Evolutionary conservation across 2,113 vertebrate genomes (phyloP).

Genomic region (Campylorhamphus procurvoides): DNA sequence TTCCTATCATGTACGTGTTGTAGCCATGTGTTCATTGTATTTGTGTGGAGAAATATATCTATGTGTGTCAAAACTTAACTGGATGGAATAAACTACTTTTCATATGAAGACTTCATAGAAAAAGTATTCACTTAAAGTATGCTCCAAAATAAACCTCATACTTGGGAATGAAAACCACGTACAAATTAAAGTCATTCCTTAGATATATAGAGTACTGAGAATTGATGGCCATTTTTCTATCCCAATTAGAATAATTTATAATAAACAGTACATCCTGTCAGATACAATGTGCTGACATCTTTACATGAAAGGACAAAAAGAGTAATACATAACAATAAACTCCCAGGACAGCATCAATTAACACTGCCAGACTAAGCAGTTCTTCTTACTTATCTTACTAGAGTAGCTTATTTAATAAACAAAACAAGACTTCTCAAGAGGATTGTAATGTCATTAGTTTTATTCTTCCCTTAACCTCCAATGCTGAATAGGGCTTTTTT

Average conservation of each 20-base stretch:
- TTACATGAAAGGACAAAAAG: constrained; percentile 41
- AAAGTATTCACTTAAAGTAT: not conserved
- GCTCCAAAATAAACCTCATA: not conserved
- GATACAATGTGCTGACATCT: not conserved
- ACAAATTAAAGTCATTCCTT: not conserved
- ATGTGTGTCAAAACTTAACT: not conserved
- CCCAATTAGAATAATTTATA: constrained; percentile 41
- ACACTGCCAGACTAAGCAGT: constrained; percentile 34
- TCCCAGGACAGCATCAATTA: constrained; percentile 49
- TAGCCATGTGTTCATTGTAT: rapidly evolving
- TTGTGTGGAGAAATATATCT: not conserved
- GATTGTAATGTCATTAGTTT: constrained; percentile 27
- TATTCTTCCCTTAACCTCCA: not conserved
- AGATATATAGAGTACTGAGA: not conserved
- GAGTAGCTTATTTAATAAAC: constrained; percentile 38
- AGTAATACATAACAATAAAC: constrained; percentile 30
- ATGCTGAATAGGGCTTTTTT: constrained; percentile 20
- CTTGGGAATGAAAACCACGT: not conserved
- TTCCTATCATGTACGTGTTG: not conserved
- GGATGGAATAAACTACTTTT: not conserved
- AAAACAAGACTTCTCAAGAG: constrained; percentile 40
- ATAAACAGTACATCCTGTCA: constrained; percentile 18
- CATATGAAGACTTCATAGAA: not conserved
- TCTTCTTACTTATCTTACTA: constrained; percentile 40
- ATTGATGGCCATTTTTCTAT: not conserved